A percentile compares a stretch with the other conserved stretches of the same genome.
These are phyloP conservation scores for Synanthedon tipuliformis DNA, from an alignment of 2,888 invertebrate genomes.

Conservation along the genomic window DNA sequence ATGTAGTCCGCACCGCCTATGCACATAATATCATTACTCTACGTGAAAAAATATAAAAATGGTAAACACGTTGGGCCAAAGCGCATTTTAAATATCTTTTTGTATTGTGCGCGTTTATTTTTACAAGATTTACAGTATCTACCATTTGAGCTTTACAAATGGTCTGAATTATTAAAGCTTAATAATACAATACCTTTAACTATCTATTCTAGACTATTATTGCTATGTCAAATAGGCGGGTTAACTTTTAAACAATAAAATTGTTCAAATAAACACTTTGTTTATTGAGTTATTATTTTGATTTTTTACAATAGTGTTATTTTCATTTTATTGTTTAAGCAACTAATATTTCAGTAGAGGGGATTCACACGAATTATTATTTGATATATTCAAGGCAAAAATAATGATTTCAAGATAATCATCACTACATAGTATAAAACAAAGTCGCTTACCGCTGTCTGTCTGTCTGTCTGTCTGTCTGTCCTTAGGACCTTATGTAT, in stretches of 20 bases:
- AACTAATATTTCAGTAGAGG: no score
- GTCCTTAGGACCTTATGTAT: no score
- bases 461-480: no score
- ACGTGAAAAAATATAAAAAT: not conserved
- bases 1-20: not conserved
- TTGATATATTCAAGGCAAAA: no score
- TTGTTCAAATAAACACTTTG: no score
- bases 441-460: no score
- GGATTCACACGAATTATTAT: no score
- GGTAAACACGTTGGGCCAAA: not conserved
- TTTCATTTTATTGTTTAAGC: no score
- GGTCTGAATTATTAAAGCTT: slow-evolving; percentile 46
- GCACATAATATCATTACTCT: not conserved
- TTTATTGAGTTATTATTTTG: no score
- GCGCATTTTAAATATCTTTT: not conserved
- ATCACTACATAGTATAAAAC: no score
- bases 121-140: slow-evolving; percentile 7
- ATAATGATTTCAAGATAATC: no score
- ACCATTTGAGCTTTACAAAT: slow-evolving; percentile 32
- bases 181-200: slow-evolving; percentile 49
- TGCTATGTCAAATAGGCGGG: slow-evolving; percentile 70
- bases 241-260: slow-evolving; percentile 36
- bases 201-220: slow-evolving; percentile 66
- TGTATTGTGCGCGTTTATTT: slow-evolving; percentile 36
- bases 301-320: no score